Base-by-base conservation (phyloP, 2,888 invertebrate species). In the Pristionchus arcanus region DNA sequence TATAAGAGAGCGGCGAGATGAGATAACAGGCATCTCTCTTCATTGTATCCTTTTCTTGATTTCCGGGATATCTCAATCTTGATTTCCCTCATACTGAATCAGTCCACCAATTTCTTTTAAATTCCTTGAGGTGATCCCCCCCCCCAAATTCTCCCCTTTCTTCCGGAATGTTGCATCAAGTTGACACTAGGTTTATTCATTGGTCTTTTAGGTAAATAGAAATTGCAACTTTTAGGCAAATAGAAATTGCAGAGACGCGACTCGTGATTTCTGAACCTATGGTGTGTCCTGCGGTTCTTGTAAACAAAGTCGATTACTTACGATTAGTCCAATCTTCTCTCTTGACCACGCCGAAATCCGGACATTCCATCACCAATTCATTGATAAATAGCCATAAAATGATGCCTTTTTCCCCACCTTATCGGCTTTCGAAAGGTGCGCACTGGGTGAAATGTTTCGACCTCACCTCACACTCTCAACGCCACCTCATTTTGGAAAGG, bases 371-470 rank as follows among this genome's bases (percentile, higher is more conserved):
- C 63, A n/a, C 63, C 9, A 55, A 55, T 19, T 63, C n/a, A 63
- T 21, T 11, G 63, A 63, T 25, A 63, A 63, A 63, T 63, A 7
- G 1, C 63, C 63, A 21, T n/a, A 11, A 63, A 63, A 25, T 63
- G 59, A 25, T 63, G 55, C 63, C 25, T 63, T 63, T n/a, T n/a
- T 2, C 63, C 63, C n/a, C 68, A 68, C 68, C 68, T 68, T 68
- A 68, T 68, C 68, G 68, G 68, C 68, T 68, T 68, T 68, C 68
- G 68, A 68, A 68, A 68, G 68, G 68, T 28, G 68, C 15, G 68
- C 28, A 7, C 25, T n/a, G n/a, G 42, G 42, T 49, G 42, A 49
- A 49, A 49, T 9, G 42, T 49, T 49, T 49, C 63, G 63, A 63
- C 63, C 63, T 63, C 63, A 63, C 63, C 63, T 63, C 63, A n/a